phyloP scores from a whole-genome alignment of 2,113 vertebrate species.

The Pseudonaja textilis region DNA sequence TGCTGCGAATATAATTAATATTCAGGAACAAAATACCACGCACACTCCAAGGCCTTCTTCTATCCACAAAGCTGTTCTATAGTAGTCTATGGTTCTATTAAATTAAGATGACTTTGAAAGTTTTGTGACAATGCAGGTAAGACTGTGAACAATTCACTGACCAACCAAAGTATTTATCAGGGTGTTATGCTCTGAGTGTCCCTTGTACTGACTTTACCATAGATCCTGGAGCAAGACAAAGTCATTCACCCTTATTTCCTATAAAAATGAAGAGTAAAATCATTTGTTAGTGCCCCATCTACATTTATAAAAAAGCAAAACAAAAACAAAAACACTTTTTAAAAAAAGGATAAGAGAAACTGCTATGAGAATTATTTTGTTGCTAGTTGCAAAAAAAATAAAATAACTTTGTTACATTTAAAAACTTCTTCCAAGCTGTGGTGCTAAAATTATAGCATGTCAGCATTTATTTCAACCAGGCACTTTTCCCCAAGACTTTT shows the following conservation, averaged over 20 bases:
- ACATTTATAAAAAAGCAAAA: neutral
- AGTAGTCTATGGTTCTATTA: neutral
- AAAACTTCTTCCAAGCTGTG: neutral
- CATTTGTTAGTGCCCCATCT: neutral
- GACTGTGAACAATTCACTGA: neutral
- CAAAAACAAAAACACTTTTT: neutral
- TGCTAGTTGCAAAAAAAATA: neutral
- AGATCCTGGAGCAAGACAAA: neutral
- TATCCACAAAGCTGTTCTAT: neutral
- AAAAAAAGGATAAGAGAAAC: neutral
- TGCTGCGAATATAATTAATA: neutral
- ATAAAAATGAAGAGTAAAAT: neutral
- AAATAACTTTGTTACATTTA: neutral
- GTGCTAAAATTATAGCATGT: neutral
- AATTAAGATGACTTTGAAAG: neutral
- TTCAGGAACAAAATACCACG: neutral
- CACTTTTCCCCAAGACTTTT: neutral
- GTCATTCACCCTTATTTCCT: neutral
- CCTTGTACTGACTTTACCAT: neutral
- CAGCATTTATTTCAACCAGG: neutral
- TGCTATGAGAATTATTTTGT: neutral
- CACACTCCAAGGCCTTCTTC: neutral
- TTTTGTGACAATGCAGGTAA: neutral
- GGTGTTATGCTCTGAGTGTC: neutral
- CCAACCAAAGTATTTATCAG: neutral